Conservation (phyloP, 2,113 vertebrate genomes). For the Caranx melampygus region DNA sequence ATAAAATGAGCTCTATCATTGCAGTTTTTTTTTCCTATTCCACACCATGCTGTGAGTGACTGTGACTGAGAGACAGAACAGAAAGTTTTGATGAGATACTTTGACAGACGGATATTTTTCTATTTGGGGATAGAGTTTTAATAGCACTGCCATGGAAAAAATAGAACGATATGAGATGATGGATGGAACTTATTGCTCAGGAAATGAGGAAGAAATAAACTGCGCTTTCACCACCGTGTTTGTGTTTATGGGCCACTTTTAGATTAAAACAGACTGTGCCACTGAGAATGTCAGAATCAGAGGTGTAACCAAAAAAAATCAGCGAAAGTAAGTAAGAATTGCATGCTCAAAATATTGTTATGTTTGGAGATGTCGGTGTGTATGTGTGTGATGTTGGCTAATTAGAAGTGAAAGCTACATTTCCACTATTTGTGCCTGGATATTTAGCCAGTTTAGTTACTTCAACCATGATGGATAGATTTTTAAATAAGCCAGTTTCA, state of each 20-base stretch:
- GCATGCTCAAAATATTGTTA: neutral
- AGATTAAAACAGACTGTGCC: slow-evolving; percentile 11
- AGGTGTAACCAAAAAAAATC: neutral
- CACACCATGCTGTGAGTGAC: neutral
- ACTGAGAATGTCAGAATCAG: neutral
- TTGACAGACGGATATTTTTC: slow-evolving; percentile 50
- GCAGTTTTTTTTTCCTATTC: neutral
- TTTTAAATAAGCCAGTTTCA: neutral
- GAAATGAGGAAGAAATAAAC: slow-evolving; percentile 65
- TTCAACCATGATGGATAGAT: neutral
- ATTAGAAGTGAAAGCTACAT: neutral
- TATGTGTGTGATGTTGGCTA: neutral
- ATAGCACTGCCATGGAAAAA: slow-evolving; percentile 44
- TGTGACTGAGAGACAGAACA: slow-evolving; percentile 11
- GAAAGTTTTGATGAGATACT: slow-evolving; percentile 36
- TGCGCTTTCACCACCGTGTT: slow-evolving; percentile 29
- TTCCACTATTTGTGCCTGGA: neutral
- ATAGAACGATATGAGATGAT: slow-evolving; percentile 53
- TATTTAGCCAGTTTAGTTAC: neutral
- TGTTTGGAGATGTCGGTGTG: neutral
- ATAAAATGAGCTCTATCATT: slow-evolving; percentile 1
- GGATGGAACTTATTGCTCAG: slow-evolving; percentile 58
- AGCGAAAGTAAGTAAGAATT: neutral
- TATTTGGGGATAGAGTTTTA: slow-evolving; percentile 55
- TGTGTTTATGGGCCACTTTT: slow-evolving; percentile 35